Conservation (phyloP, 2,797 vertebrate species). For the Ceryle rudis region DNA sequence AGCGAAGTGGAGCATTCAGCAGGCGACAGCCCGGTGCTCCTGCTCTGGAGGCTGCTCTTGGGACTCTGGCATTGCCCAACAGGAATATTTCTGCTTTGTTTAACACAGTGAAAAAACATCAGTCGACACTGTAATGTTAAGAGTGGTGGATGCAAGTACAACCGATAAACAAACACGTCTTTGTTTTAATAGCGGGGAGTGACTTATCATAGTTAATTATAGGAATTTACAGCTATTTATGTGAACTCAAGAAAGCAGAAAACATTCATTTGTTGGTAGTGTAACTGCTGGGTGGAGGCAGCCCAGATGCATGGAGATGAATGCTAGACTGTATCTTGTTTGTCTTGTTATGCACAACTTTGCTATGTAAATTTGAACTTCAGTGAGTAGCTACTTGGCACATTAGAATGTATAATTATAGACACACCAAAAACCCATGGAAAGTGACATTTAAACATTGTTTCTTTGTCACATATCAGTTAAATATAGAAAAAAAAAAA, state of each 20-base stretch:
- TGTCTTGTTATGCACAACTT: slow-evolving; percentile 73
- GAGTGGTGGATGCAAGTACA: slow-evolving; percentile 73
- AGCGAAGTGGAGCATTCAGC: slow-evolving; percentile 33
- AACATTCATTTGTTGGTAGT: slow-evolving; percentile 83
- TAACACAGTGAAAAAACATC: slow-evolving; percentile 78
- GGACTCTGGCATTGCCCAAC: slow-evolving; percentile 52
- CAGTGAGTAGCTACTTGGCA: slow-evolving; percentile 67
- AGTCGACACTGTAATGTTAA: slow-evolving; percentile 73
- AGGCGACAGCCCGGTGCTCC: background rate
- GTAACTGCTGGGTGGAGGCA: slow-evolving; percentile 81
- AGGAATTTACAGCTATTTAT: slow-evolving; percentile 86
- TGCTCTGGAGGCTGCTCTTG: slow-evolving; percentile 18
- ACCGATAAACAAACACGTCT: slow-evolving; percentile 82
- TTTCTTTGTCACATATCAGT: slow-evolving; percentile 67
- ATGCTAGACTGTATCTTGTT: slow-evolving; percentile 77
- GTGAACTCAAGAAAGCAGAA: slow-evolving; percentile 81
- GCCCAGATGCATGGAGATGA: slow-evolving; percentile 62
- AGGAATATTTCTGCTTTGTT: slow-evolving; percentile 76
- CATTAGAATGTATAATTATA: slow-evolving; percentile 78
- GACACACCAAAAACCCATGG: slow-evolving; percentile 43
- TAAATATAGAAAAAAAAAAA: slow-evolving; percentile 70
- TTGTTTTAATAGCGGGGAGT: slow-evolving; percentile 83
- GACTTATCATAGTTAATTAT: slow-evolving; percentile 84
- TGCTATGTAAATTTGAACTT: slow-evolving; percentile 78
- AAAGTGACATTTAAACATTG: slow-evolving; percentile 81